phyloP scores from a whole-genome alignment of 1,140 invertebrate species.

The Onthophagus taurus region DNA sequence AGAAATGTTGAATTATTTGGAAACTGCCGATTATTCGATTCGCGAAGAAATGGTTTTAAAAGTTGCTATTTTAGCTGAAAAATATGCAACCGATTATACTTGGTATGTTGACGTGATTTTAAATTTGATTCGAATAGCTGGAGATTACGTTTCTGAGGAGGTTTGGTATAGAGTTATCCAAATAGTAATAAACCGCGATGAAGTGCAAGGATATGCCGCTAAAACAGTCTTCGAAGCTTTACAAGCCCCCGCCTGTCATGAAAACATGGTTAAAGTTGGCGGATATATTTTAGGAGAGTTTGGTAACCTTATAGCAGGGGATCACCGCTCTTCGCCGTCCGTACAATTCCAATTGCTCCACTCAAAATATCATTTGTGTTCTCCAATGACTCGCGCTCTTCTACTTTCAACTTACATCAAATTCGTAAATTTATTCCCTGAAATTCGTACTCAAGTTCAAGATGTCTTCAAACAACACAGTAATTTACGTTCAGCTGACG shows the following conservation, averaged over 20 bases:
- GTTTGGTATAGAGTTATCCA: conserved; percentile 99
- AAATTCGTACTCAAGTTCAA: conserved; percentile 94
- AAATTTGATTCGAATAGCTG: conserved; percentile 98
- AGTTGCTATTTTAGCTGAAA: conserved; percentile 98
- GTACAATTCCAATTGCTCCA: conserved; percentile 96
- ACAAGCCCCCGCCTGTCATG: conserved; percentile 97
- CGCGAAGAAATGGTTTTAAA: conserved; percentile 99
- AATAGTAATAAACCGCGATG: conserved; percentile 98
- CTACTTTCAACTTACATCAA: conserved; percentile 98
- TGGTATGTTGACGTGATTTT: conserved; percentile 99
- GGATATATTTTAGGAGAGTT: conserved; percentile 99
- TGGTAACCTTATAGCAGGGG: conserved; percentile 98
- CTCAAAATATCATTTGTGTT: conserved; percentile 98
- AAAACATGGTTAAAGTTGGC: conserved; percentile 99
- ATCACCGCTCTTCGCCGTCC: conserved; percentile 89
- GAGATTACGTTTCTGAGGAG: conserved; percentile 96
- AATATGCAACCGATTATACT: conserved; percentile 98
- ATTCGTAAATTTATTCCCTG: conserved; percentile 98
- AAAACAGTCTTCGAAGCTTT: conserved; percentile 99
- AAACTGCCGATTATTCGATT: conserved; percentile 99
- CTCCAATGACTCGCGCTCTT: conserved; percentile 88
- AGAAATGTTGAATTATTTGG: conserved; percentile 98
- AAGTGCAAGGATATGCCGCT: conserved; percentile 98
- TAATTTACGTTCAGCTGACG: conserved; percentile 94
- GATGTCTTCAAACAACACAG: conserved; percentile 94